Base-by-base conservation (phyloP, 2,113 vertebrate species). In the Eulacestoma nigropectus region DNA sequence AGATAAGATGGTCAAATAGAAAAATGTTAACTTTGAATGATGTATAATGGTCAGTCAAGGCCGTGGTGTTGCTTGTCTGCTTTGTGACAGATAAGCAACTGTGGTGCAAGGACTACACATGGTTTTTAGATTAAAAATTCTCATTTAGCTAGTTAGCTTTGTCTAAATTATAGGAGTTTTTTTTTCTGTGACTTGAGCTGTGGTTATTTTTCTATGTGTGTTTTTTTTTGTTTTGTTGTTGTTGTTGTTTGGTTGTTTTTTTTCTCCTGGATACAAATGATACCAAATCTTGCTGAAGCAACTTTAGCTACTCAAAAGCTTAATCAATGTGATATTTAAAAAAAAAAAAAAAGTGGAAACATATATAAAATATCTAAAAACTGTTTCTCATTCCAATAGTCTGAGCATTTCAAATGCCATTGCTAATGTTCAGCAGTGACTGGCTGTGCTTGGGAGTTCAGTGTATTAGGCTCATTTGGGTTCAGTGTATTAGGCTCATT, bases 21-120 rank as follows among this genome's bases (percentile, higher is more conserved):
- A 95, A 88, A 94, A 93, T 95, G 94, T 94, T 92, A 97, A 97
- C 82, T 94, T 89, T 90, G 90, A 84, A 78, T 96, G 97, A 97
- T 97, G 94, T 94, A 91, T 89, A 94, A 91, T 94, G 91, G 90
- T 95, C 96, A 97, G 98, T 98, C 98, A 99, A 99, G 98, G 98
- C 97, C 93, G 69, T 47, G 82, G 89, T 95, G 96, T 96, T 97
- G 98, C 91, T 98, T 97, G 81, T 97, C 97, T 95, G 95, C 97
- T 97, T 89, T 91, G 88, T 90, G 85, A 77, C 89, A 97, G 98
- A 99, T 98, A 98, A 98, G 97, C 88, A 97, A 33, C 73, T 96
- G 86, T 76, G 93, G 97, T 98, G 97, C 98, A 99, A 99, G 98
- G 98, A 98, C 98, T 97, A 75, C 78, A 84, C 81, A 32, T 90